A percentile compares a stretch with the other conserved stretches of the same genome.
These are phyloP conservation scores for Colinus virginianus DNA, from an alignment of 2,113 vertebrate species.

Conservation along the genomic window DNA sequence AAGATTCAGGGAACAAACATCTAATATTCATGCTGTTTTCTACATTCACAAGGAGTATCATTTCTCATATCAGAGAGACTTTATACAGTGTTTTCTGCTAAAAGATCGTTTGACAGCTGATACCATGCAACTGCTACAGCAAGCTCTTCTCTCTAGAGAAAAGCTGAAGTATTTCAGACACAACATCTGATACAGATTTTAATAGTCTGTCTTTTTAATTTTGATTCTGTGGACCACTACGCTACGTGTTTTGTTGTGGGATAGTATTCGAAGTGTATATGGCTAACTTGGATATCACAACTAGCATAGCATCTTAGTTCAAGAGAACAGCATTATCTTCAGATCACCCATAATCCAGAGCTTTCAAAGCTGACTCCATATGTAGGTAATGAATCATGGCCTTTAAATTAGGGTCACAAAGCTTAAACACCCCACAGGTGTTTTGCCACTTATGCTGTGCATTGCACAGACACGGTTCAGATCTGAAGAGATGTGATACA, in stretches of 20 bases:
- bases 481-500: not conserved
- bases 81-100: not conserved
- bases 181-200: slow-evolving; percentile 3
- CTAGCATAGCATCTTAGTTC: not conserved
- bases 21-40: not conserved
- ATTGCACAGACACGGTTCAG: not conserved
- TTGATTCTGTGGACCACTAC: not conserved
- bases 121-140: not conserved
- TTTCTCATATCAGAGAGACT: not conserved
- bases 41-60: not conserved
- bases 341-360: not conserved
- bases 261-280: not conserved
- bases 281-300: not conserved
- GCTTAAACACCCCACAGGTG: not conserved
- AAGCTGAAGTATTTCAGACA: slow-evolving; percentile 21
- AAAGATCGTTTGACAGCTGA: slow-evolving; percentile 15
- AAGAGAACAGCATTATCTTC: not conserved
- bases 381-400: not conserved
- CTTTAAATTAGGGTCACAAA: not conserved
- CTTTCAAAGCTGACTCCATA: not conserved
- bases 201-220: not conserved
- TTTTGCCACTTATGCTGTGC: not conserved
- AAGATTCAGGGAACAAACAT: not conserved
- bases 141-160: not conserved
- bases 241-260: not conserved